Base-by-base conservation (phyloP, 1,140 invertebrate genomes). In the Globodera ellingtonae region DNA sequence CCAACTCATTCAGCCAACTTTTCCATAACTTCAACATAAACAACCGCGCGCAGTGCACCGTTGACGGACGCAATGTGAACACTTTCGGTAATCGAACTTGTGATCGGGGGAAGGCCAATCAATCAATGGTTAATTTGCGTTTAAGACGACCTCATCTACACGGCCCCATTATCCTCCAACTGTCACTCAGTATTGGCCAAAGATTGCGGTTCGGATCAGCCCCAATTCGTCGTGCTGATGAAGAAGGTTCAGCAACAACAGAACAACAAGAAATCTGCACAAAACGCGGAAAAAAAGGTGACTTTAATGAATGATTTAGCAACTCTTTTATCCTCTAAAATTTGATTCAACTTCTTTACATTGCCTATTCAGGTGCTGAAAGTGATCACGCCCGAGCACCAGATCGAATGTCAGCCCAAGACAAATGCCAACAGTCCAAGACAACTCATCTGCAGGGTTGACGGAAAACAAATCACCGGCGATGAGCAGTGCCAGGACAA, bases 131-230 rank as follows among this genome's bases (percentile, higher is more conserved):
- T 52, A 35, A 10, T 21, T 44, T 67, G 46, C 66, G 5, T 52
- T 52, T 15, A 62, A 77, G 81, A 82, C 56, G 75, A 62, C 10
- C 48, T 82, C n/a, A 66, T 35, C 35, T 82, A 76, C 52, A 69
- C 21, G 13, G 48, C 82, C 44, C 75, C 82, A 13, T 56, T 80
- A 5, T 47, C 44, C 21, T 46, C 50, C 2, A 74, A 70, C 8
- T 84, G 82, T 52, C 76, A 84, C 47, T 72, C 82, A 50, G 83
- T 84, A 18, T 18, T 84, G 8, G 83, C 82, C 46, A 84, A 84
- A 56, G 82, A 84, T 47, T 84, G 82, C 52, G 62, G 75, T 4
- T 50, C 79, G 15, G 75, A 48, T 35, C 46, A 18, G 9, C 82
- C 80, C 3, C 82, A 76, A 35, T 84, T 84, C 74, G 83, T 56